Evolutionary conservation across 2,113 vertebrate genomes (phyloP).

Genomic region (Ammodytes marinus): DNA sequence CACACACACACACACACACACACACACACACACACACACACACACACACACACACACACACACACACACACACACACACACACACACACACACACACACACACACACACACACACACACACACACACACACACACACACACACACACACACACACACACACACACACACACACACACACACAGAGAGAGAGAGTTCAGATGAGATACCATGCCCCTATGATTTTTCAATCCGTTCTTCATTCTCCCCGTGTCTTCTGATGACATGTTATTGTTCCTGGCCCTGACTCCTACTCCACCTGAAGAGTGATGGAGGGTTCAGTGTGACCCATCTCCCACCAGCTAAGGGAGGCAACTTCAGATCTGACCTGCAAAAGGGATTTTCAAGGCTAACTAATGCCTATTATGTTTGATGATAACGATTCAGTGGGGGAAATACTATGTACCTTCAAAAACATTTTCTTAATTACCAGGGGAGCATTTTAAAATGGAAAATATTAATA

Average conservation of each 20-base stretch:
- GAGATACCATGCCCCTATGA: conserved; percentile 46
- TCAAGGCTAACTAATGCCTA: conserved; percentile 24
- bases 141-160: too few relatives aligned
- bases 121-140: too few relatives aligned
- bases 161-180: conserved; percentile 5
- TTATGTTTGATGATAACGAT: conserved; percentile 5
- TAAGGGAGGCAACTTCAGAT: conserved; percentile 11
- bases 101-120: too few relatives aligned
- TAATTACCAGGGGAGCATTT: not conserved
- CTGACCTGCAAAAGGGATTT: conserved; percentile 31
- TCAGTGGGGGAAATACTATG: not conserved
- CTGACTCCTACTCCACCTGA: conserved; percentile 52
- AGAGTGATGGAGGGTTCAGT: conserved; percentile 47
- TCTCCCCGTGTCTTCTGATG: conserved; percentile 39
- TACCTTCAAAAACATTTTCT: not conserved
- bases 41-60: too few relatives aligned
- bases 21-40: conserved; percentile 10
- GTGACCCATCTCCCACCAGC: conserved; percentile 23
- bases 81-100: not conserved
- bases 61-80: conserved; percentile 5
- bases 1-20: too few relatives aligned
- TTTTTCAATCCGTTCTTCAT: conserved; percentile 49
- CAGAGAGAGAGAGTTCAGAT: conserved; percentile 44
- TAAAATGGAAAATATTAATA: not conserved
- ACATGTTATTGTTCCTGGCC: conserved; percentile 33